Conservation (phyloP, 1,140 invertebrate species). For the Cataglyphis hispanica region DNA sequence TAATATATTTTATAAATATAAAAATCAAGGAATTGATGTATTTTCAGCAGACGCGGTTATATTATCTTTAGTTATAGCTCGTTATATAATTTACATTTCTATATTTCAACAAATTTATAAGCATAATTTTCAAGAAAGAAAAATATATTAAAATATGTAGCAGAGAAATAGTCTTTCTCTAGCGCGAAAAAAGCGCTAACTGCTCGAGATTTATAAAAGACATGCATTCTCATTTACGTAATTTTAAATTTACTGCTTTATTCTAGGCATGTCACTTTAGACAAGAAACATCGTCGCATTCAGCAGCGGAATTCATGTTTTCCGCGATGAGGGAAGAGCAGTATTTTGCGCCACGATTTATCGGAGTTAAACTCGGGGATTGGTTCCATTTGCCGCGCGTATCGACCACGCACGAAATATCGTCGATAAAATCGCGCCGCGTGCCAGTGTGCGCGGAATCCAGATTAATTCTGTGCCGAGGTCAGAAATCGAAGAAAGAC, state of each 20-base stretch:
- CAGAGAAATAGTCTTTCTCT: not conserved
- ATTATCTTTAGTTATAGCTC: not conserved
- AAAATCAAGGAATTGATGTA: not conserved
- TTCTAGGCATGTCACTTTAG: conserved; percentile 36
- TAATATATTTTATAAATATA: not conserved
- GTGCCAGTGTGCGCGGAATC: conserved; percentile 48
- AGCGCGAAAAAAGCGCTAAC: conserved; percentile 10
- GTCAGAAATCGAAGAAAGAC: conserved; percentile 34
- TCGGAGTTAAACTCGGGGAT: conserved; percentile 49
- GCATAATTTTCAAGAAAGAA: not conserved
- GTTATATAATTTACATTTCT: not conserved
- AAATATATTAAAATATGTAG: not conserved
- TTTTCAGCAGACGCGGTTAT: not conserved
- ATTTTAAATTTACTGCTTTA: conserved; percentile 45
- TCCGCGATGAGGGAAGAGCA: conserved; percentile 16
- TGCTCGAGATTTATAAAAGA: conserved; percentile 43
- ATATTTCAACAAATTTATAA: not conserved
- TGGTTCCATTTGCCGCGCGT: conserved; percentile 11
- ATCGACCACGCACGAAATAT: conserved; percentile 43
- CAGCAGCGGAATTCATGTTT: conserved; percentile 24
- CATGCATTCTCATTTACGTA: conserved; percentile 53
- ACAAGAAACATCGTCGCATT: conserved; percentile 47
- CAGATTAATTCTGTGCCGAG: conserved; percentile 45
- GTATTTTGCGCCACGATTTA: conserved; percentile 57
- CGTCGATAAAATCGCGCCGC: conserved; percentile 43